Conservation (phyloP, 2,113 vertebrate genomes). For the Rynchops niger region DNA sequence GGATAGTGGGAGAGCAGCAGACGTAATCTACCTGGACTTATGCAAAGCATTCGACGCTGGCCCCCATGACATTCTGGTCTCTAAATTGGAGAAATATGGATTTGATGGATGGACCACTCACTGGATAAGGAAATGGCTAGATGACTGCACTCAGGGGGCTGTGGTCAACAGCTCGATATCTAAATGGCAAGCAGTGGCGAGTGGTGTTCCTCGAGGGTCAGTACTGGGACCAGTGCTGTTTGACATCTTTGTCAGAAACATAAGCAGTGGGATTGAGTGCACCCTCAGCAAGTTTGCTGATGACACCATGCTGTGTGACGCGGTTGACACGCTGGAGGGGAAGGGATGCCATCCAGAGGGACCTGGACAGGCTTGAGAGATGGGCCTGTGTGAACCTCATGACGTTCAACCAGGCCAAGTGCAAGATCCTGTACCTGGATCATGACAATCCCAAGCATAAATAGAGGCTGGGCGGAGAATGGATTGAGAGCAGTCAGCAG, state of each 20-base stretch:
- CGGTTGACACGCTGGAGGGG: not conserved
- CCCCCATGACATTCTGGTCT: not conserved
- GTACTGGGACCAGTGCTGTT: not conserved
- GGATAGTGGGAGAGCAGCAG: not conserved
- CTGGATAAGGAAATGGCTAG: not conserved
- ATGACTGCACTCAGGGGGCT: not conserved
- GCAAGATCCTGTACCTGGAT: not conserved
- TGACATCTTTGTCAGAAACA: not conserved
- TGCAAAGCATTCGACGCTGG: not conserved
- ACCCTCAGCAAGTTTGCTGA: not conserved
- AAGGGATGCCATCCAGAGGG: not conserved
- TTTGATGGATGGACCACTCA: not conserved
- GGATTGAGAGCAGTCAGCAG: not conserved
- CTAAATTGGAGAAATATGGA: not conserved
- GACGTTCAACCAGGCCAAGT: not conserved
- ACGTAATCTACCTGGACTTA: not conserved
- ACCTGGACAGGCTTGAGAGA: not conserved
- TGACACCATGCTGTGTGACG: not conserved
- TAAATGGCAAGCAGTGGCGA: not conserved
- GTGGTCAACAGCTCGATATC: not conserved
- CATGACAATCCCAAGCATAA: not conserved
- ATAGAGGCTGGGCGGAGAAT: not conserved
- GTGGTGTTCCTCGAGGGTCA: not conserved
- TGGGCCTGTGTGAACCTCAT: not conserved
- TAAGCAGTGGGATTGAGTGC: not conserved